Conservation (phyloP, 2,888 invertebrate species). For the Dicroscelio sp. region DNA sequence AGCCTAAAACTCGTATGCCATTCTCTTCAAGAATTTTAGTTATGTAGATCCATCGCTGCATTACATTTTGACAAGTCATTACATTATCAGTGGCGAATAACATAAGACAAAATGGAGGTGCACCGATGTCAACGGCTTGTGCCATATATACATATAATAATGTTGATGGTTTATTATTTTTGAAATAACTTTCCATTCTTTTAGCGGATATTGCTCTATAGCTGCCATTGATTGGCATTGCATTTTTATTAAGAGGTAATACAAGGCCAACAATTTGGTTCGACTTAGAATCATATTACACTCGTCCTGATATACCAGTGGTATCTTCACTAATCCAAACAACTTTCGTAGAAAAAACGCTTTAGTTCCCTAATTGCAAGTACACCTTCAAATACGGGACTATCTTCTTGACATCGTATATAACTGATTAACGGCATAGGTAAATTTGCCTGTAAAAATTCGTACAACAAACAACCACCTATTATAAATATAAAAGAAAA, state of each 20-base stretch:
- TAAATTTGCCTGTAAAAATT: slow-evolving; percentile 28
- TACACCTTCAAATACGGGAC: slow-evolving; percentile 8
- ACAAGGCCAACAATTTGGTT: slow-evolving; percentile 85
- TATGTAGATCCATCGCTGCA: slow-evolving; percentile 71
- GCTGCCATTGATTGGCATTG: slow-evolving; percentile 72
- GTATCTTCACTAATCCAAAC: slow-evolving; percentile 73
- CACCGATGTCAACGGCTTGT: slow-evolving; percentile 76
- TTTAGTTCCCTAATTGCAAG: slow-evolving; percentile 60
- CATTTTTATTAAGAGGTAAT: slow-evolving; percentile 77
- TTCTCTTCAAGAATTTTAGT: slow-evolving; percentile 50
- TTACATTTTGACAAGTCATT: slow-evolving; percentile 81
- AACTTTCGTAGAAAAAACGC: slow-evolving; percentile 62
- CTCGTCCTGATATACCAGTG: slow-evolving; percentile 71
- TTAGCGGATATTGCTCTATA: slow-evolving; percentile 76
- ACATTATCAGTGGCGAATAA: slow-evolving; percentile 84
- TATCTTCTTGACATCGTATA: not conserved
- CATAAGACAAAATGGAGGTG: slow-evolving; percentile 83
- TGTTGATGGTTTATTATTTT: slow-evolving; percentile 63
- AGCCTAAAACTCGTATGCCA: slow-evolving; percentile 81
- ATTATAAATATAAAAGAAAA: slow-evolving; percentile 19
- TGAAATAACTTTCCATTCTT: slow-evolving; percentile 76
- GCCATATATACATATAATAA: slow-evolving; percentile 49
- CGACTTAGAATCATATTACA: slow-evolving; percentile 75
- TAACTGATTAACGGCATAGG: slow-evolving; percentile 1
- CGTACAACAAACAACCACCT: slow-evolving; percentile 30